Base-by-base conservation (phyloP, 2,888 invertebrate species). In the Nomada flava region DNA sequence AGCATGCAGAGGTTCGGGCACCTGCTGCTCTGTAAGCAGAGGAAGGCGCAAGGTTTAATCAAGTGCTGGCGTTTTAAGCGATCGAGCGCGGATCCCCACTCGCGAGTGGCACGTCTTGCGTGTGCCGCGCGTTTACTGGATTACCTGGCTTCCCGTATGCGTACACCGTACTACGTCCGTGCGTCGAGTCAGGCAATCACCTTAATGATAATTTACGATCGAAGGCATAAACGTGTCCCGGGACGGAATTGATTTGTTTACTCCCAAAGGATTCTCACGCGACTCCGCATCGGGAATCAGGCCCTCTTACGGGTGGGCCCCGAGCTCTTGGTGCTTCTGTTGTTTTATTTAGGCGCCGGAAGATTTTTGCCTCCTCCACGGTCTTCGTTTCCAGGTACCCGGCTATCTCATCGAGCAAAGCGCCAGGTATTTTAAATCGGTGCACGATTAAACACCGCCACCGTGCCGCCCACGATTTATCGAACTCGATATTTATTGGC, bases 181-280 rank as follows among this genome's bases (percentile, higher is more conserved):
- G 86, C 85, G 82, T 89, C 86, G 84, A 87, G 85, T 87, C 85
- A 89, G 89, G 91, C 93, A 92, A 93, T 93, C 93, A 91, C 91
- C 92, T 92, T 93, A 92, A 93, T 93, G 92, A 93, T 93, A 93
- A 93, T 93, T 93, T 92, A 93, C 91, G 92, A 91, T 90, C 88
- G 84, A 67, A 81, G 83, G 87, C 88, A 91, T 92, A 92, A 91
- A 92, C 91, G 89, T 91, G 90, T 91, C 91, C 88, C 84, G 76
- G 85, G 83, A 80, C 76, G 89, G 88, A 91, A 92, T 92, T 92
- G 92, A 92, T 92, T 92, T 91, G 92, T 91, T 92, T 92, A 92
- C 90, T 89, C 89, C 84, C 86, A 69, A 89, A 85, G 89, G 89
- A 90, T 91, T 89, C 90, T 91, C 92, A 90, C 91, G 86, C 87